Percentiles rank a stretch among this genome's conserved stretches.
Evolutionary conservation across 2,113 vertebrate genomes (phyloP).

Genomic region (Melanotaenia duboulayi): DNA sequence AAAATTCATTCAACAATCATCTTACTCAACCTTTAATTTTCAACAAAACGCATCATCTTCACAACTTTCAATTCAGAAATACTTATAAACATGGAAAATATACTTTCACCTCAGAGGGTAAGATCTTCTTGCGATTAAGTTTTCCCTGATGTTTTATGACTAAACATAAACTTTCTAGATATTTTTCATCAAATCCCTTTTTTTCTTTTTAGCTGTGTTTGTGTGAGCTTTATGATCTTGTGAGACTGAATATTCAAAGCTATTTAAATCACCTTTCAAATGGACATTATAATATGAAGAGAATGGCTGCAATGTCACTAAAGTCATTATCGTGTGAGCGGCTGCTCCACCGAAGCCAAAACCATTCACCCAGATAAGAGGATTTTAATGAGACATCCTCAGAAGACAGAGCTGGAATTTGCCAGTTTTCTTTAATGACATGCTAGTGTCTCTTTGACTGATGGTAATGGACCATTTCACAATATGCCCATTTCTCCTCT

Average conservation of each 20-base stretch:
- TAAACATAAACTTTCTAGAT: too few species aligned
- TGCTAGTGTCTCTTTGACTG: slow-evolving; percentile 59
- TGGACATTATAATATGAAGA: slow-evolving; percentile 25
- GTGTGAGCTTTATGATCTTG: not conserved
- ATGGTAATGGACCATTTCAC: slow-evolving; percentile 52
- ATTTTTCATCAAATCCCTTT: not conserved
- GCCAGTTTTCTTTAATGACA: slow-evolving; percentile 54
- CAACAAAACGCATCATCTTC: too few species aligned
- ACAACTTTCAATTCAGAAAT: too few species aligned
- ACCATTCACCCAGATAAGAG: slow-evolving; percentile 57
- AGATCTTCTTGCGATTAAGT: too few species aligned
- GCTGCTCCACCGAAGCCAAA: slow-evolving; percentile 61
- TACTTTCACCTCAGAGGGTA: too few species aligned
- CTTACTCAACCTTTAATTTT: too few species aligned
- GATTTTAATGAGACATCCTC: slow-evolving; percentile 69
- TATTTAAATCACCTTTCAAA: slow-evolving; percentile 52
- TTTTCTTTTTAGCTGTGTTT: not conserved
- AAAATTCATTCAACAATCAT: too few species aligned
- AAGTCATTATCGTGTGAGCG: slow-evolving; percentile 52
- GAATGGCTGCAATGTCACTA: slow-evolving; percentile 41
- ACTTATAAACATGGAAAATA: not conserved
- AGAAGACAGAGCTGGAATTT: slow-evolving; percentile 51
- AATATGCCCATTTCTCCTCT: slow-evolving; percentile 44
- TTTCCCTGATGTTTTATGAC: too few species aligned
- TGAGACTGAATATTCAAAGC: not conserved